Evolutionary conservation across 2,113 vertebrate species (phyloP), one percentile per base, ranked within the genome.

Genomic region (Toxotes jaculatrix): DNA sequence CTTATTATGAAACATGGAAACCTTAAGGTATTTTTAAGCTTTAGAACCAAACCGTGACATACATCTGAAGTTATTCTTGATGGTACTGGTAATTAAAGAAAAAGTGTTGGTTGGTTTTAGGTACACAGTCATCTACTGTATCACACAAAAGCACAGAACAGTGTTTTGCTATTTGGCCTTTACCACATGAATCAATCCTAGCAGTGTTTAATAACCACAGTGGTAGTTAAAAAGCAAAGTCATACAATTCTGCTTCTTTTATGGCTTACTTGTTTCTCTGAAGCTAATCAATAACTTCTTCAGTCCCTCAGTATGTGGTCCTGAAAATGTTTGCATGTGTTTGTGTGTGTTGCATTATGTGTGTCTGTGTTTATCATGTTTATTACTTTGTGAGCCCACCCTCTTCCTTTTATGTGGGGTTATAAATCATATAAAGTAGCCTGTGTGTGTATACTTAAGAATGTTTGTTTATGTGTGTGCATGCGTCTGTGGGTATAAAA

Each of bases 281-380:
- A 59, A 83, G 47, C 74, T 79, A 79, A 90, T 92, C 88, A 83
- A 85, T 91, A 75, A 47, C 73, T 60, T 64, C 62, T 55, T 55
- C 16, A 10, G 11, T 42, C 60, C 55, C 55, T 53, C 36, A 11
- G 43, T 59, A 65, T 84, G 82, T 40, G 65, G 16, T 79, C 78
- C 79, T 59, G 21, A 61, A 75, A 70, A 27, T 64, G 51, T 88
- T 45, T 87, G 75, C 59, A 47, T 75, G 55, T 70, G 19, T 62
- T 67, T 82, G 67, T 42, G 65, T 61, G 42, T 47, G 67, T 40
- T 42, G 34, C 40, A 45, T 74, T 60, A 3, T 38, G n/a, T 27
- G 65, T 76, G 67, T 73, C 38, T 83, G 67, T 85, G 69, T 91
- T 87, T 85, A 83, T 91, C 68, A 77, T 64, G 51, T 87, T 74